Evolutionary conservation across 1,140 invertebrate genomes (phyloP), one percentile per base, ranked within the genome.

Genomic region (Lucilia cuprina): DNA sequence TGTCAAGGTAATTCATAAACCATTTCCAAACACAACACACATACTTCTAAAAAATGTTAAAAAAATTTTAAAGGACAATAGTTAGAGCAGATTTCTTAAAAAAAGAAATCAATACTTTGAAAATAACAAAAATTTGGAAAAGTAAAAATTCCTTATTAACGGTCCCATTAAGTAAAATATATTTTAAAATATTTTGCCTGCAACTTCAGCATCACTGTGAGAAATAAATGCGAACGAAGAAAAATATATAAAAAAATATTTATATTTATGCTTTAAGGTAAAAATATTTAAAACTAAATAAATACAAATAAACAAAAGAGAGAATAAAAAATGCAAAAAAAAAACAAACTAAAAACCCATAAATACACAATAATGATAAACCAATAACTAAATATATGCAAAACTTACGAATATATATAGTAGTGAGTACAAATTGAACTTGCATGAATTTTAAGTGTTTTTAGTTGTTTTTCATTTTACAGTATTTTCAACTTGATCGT

Each of bases 381-480:
- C 41, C 41, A 55, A 55, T 12, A 55, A n/a, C 50, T 75, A 34
- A 12, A 75, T n/a, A n/a, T n/a, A n/a, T 12, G 13, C 25, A 75
- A 30, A 75, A 41, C 17, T 41, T 41, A 35, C 4, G 8, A 77
- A 41, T 41, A 19, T 30, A 41, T 41, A 19, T 30, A 75, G 35
- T 3, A 30, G 25, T 10, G 41, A 41, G 7, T 41, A 41, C 74
- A 77, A 77, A 77, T 41, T 77, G 74, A 77, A 77, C 74, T 77
- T 75, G 74, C 13, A 75, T 75, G 74, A 14, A 75, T 75, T 75
- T 75, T 34, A 77, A 77, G 74, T 41, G 74, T 19, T 77, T 77
- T 25, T 34, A 75, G 74, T 75, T 41, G 50, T 55, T 55, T 49
- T 55, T 55, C 41, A 10, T 41, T 41, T 41, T 41, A 41, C 41